Percentiles rank a stretch among this genome's conserved stretches.
Conservation (phyloP, 2,888 invertebrate species). For the Flexamia atlantica region DNA sequence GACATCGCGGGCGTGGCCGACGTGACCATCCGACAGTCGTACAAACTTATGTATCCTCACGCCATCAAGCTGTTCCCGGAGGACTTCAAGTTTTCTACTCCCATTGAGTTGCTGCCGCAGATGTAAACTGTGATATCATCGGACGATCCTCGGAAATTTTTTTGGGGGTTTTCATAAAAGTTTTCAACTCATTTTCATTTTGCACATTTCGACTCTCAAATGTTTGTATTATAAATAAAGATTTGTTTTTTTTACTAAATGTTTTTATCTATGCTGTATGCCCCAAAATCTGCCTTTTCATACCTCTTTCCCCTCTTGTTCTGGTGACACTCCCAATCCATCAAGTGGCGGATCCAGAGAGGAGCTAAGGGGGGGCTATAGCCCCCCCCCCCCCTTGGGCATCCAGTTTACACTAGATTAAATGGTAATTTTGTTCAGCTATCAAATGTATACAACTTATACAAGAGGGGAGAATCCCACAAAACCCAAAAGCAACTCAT, state of each 20-base stretch:
- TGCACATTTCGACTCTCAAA: background rate
- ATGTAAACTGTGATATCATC: constrained; percentile 63
- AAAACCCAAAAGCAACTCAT: no score
- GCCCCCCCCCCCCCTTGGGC: no score
- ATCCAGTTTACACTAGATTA: no score
- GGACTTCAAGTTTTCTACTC: constrained; percentile 96
- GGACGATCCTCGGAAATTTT: background rate
- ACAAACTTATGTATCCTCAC: constrained; percentile 97
- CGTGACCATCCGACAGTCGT: constrained; percentile 97
- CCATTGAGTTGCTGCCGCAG: constrained; percentile 93
- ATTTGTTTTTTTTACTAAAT: constrained; percentile 69
- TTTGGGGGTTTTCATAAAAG: background rate
- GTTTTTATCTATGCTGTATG: no score
- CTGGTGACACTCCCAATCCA: no score
- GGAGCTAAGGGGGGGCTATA: no score
- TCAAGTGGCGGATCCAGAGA: no score
- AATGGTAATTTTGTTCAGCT: no score
- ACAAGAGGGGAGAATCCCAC: no score
- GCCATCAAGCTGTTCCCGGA: constrained; percentile 96
- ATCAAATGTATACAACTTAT: no score
- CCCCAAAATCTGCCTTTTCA: no score
- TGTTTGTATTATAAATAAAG: constrained; percentile 26
- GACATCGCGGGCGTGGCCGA: constrained; percentile 99
- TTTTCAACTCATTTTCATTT: background rate
- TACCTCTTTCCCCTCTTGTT: no score